A percentile compares a stretch with the other conserved stretches of the same genome.
phyloP scores from a whole-genome alignment of 2,888 invertebrate species.

The Drosophila mimica region DNA sequence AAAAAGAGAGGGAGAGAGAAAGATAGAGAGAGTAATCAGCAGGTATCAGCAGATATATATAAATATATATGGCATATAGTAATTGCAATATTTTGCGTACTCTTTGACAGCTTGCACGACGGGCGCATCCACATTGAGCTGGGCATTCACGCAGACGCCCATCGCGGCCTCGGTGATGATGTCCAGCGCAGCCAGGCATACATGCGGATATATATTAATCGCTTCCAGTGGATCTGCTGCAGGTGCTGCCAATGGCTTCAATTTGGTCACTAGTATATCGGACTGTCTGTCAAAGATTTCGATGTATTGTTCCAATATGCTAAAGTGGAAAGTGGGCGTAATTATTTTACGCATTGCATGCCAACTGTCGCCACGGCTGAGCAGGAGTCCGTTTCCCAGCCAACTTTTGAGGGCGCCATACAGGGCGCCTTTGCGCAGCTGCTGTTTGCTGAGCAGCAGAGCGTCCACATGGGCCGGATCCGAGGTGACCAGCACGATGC shows the following conservation, averaged over 20 bases:
- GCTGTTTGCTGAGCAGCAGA: constrained; percentile 73
- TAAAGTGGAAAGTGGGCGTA: constrained; percentile 92
- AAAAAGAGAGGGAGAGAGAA: background rate
- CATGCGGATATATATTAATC: constrained; percentile 88
- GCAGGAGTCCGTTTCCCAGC: constrained; percentile 81
- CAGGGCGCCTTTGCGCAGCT: constrained; percentile 76
- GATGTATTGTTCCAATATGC: constrained; percentile 90
- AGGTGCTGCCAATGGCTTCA: constrained; percentile 80
- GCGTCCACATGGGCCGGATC: constrained; percentile 76
- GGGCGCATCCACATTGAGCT: constrained; percentile 87
- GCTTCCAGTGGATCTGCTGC: constrained; percentile 68
- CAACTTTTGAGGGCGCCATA: constrained; percentile 79
- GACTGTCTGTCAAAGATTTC: constrained; percentile 89
- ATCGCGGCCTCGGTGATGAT: constrained; percentile 91
- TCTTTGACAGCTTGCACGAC: constrained; percentile 89
- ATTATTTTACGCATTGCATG: constrained; percentile 89
- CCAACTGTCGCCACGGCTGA: constrained; percentile 87
- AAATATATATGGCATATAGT: background rate
- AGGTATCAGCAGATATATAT: background rate
- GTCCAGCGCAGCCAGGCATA: constrained; percentile 87
- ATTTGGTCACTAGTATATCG: constrained; percentile 86
- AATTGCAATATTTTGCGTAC: constrained; percentile 84
- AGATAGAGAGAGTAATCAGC: background rate
- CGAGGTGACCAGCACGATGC: constrained; percentile 70
- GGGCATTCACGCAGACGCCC: constrained; percentile 90